Base-by-base conservation (phyloP, 2,888 invertebrate genomes). In the Rhagonycha fulva region DNA sequence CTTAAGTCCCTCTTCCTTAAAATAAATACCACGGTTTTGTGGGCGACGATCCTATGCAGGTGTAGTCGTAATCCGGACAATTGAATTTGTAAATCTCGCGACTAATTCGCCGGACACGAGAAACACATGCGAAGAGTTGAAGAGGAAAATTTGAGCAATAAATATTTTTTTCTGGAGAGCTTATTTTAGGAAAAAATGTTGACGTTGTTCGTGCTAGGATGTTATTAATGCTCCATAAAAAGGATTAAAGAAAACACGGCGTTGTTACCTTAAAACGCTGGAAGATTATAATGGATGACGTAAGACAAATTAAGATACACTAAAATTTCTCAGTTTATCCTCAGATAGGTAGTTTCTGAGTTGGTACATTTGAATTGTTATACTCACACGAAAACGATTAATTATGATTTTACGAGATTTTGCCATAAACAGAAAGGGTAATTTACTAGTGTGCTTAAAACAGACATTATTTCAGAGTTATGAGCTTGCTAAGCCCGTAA, bases 331-430 rank as follows among this genome's bases (percentile, higher is more conserved):
- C 24, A 23, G 63, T 63, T 23, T 32, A 32, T 32, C 32, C 32
- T 32, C 12, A n/a, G 32, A 32, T 32, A 32, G 32, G 32, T 32
- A 32, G 68, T 30, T 62, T 28, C 62, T 60, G 30, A 68, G 68
- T 68, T 69, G 68, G 69, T 70, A 76, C 70, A 72, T 76, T 72
- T 66, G 70, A 72, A 72, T 72, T 66, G 26, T 60, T 23, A 62
- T 14, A 63, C 62, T 71, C 71, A 62, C 26, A 69, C 73, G 68
- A 77, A 77, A 74, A 77, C 77, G 77, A 79, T 79, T 79, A 77
- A 79, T 79, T 77, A 77, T 73, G 72, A 75, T 77, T 76, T 73
- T 74, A 74, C 76, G 72, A 77, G 74, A 74, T 77, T 76, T 74
- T 68, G 75, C 75, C 75, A 77, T 77, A 77, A 77, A 77, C 77